phyloP scores from a whole-genome alignment of 2,888 invertebrate genomes.

The Didymodactylos carnosus region DNA sequence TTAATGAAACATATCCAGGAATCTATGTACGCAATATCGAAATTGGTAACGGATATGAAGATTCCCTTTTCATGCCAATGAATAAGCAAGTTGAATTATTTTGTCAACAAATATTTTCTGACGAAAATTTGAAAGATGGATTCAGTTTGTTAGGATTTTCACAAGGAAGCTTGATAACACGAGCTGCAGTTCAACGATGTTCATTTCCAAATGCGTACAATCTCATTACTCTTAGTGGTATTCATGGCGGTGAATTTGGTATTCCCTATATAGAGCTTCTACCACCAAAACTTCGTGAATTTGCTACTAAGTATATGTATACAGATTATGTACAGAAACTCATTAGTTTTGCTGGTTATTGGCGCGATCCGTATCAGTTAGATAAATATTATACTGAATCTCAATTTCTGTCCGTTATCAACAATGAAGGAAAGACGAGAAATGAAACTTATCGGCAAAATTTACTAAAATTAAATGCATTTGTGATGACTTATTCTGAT shows the following conservation, averaged over 20 bases:
- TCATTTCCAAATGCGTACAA: neutral
- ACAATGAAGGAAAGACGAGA: neutral
- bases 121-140: neutral
- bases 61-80: neutral
- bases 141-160: neutral
- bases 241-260: neutral
- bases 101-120: neutral
- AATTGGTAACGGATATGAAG: neutral
- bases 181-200: neutral
- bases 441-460: neutral
- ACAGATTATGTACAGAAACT: neutral
- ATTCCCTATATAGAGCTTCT: neutral
- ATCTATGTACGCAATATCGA: neutral
- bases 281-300: neutral
- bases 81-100: neutral
- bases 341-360: neutral
- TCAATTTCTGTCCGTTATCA: neutral
- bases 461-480: neutral
- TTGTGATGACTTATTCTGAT: neutral
- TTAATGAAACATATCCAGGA: neutral
- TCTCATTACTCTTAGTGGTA: neutral
- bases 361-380: neutral
- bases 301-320: neutral
- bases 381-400: neutral
- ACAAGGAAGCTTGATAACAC: neutral